Percentiles rank a stretch among this genome's conserved stretches.
These are phyloP conservation scores for Poeciliopsis gracilis DNA, from an alignment of 2,797 vertebrate genomes.

Conservation along the genomic window DNA sequence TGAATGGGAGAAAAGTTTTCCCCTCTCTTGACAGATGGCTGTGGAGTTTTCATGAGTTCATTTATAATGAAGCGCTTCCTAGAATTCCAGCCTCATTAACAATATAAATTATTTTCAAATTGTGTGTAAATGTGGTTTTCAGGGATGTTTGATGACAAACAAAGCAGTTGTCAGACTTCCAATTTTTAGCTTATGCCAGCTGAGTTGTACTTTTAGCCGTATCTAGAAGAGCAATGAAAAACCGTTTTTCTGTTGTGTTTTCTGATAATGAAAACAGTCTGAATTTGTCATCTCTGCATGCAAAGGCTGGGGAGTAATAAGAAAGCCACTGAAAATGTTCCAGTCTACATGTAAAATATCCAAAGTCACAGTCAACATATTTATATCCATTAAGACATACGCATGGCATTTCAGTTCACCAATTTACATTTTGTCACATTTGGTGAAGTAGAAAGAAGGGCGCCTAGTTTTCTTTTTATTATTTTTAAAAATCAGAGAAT, in stretches of 20 bases:
- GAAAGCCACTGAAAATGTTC: background rate
- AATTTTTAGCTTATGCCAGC: constrained; percentile 26
- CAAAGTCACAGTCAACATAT: constrained; percentile 1
- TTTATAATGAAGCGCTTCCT: constrained; percentile 67
- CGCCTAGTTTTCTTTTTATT: background rate
- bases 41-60: constrained; percentile 63
- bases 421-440: background rate
- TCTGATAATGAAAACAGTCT: constrained; percentile 7
- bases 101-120: constrained; percentile 65
- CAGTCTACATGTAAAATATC: background rate
- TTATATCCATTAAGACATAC: background rate
- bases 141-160: constrained; percentile 49
- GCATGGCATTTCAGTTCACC: background rate
- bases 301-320: constrained; percentile 6
- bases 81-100: constrained; percentile 56
- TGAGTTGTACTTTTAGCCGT: constrained; percentile 20
- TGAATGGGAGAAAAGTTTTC: constrained; percentile 66
- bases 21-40: constrained; percentile 72
- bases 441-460: background rate
- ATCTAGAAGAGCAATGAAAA: constrained; percentile 24
- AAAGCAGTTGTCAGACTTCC: constrained; percentile 39
- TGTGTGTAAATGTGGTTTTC: constrained; percentile 49
- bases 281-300: constrained; percentile 15
- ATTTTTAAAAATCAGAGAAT: background rate
- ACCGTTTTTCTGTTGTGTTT: background rate